Conservation (phyloP, 2,888 invertebrate genomes). For the Acanthacorydalis orientalis region DNA sequence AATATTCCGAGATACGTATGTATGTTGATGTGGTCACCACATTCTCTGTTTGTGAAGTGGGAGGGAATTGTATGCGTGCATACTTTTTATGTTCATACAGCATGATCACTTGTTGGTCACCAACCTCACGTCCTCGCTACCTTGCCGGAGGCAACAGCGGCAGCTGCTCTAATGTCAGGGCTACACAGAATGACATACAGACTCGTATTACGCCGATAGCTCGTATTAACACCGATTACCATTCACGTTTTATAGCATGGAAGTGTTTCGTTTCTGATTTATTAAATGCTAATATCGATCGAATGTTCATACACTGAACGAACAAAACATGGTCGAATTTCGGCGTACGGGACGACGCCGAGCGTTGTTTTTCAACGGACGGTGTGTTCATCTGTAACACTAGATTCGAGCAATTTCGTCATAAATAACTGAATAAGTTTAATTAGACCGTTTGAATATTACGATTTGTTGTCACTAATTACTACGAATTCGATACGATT, state of each 20-base stretch:
- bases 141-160: constrained; percentile 2
- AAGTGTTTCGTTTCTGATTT: background rate
- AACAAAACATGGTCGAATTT: constrained; percentile 1
- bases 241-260: background rate
- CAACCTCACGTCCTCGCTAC: constrained; percentile 5
- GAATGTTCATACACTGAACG: constrained; percentile 1
- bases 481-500: too few relatives aligned
- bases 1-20: too few relatives aligned
- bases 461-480: too few relatives aligned
- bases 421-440: too few relatives aligned
- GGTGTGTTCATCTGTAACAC: too few relatives aligned
- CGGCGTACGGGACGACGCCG: constrained; percentile 4
- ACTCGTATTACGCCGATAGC: background rate
- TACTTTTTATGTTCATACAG: too few relatives aligned
- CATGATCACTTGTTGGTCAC: constrained; percentile 1
- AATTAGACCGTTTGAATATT: too few relatives aligned
- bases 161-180: background rate
- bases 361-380: constrained; percentile 8
- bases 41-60: too few relatives aligned
- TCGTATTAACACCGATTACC: background rate
- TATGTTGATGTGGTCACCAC: too few relatives aligned
- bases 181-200: constrained; percentile 1
- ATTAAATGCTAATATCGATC: background rate
- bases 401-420: background rate
- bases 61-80: too few relatives aligned